These are phyloP conservation scores for Steatornis caripensis DNA, from an alignment of 2,113 vertebrate genomes.

Conservation along the genomic window DNA sequence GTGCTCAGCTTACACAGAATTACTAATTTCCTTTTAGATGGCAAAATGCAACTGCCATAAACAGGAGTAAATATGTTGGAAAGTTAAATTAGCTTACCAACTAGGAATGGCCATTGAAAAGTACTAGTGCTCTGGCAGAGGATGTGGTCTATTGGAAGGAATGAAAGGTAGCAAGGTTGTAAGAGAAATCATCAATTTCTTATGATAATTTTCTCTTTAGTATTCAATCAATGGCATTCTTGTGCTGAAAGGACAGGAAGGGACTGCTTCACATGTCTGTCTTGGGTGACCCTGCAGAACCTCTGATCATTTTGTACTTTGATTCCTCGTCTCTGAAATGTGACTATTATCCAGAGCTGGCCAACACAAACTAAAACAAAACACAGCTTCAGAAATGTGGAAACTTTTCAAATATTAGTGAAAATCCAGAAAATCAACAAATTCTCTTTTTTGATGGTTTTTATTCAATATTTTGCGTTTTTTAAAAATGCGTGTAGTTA, in stretches of 20 bases:
- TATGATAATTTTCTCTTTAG: not conserved
- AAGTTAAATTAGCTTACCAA: not conserved
- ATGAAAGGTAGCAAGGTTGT: not conserved
- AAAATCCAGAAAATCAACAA: not conserved
- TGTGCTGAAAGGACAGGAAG: not conserved
- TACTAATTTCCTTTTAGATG: not conserved
- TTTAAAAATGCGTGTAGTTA: accelerated
- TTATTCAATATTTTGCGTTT: not conserved
- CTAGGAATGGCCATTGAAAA: not conserved
- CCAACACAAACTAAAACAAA: not conserved
- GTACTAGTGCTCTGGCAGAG: not conserved
- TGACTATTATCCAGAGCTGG: not conserved
- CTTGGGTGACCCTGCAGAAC: not conserved
- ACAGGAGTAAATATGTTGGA: not conserved
- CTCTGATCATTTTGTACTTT: not conserved
- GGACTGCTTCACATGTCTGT: not conserved
- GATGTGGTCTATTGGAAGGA: not conserved
- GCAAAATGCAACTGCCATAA: not conserved
- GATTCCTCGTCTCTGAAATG: not conserved
- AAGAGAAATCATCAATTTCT: not conserved
- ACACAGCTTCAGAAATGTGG: not conserved
- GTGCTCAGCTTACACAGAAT: not conserved
- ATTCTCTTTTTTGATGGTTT: not conserved
- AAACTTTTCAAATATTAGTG: not conserved
- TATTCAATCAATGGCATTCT: not conserved